Evolutionary conservation across 2,888 invertebrate genomes (phyloP).

Genomic region (Rhodophaea formosa): DNA sequence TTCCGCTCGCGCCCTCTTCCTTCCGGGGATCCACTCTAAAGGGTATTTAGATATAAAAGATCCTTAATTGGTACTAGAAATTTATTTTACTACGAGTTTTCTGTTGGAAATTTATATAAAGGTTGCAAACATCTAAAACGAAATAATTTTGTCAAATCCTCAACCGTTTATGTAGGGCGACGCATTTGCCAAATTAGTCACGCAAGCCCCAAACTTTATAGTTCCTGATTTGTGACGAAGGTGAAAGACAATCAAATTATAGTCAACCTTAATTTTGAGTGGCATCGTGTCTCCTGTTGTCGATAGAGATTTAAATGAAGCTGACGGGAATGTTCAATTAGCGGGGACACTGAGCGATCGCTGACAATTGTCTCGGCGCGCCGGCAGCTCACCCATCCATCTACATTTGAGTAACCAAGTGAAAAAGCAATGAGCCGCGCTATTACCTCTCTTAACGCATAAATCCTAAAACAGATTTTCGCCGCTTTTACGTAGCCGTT

Average conservation of each 20-base stretch:
- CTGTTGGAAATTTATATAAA: slow-evolving; percentile 37
- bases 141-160: background rate
- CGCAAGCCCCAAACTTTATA: slow-evolving; percentile 31
- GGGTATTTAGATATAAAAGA: slow-evolving; percentile 72
- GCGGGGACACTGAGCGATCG: slow-evolving; percentile 75
- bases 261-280: slow-evolving; percentile 58
- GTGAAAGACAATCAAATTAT: slow-evolving; percentile 49
- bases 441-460: slow-evolving; percentile 71
- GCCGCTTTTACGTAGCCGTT: slow-evolving; percentile 28
- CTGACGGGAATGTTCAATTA: slow-evolving; percentile 78
- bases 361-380: slow-evolving; percentile 71
- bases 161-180: slow-evolving; percentile 15
- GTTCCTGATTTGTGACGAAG: slow-evolving; percentile 42
- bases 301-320: slow-evolving; percentile 75
- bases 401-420: slow-evolving; percentile 78
- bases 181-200: slow-evolving; percentile 31
- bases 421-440: slow-evolving; percentile 77
- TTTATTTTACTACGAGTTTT: slow-evolving; percentile 61
- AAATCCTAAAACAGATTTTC: slow-evolving; percentile 55
- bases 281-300: slow-evolving; percentile 55
- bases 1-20: slow-evolving; percentile 71
- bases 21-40: slow-evolving; percentile 67
- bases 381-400: slow-evolving; percentile 68
- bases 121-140: background rate
- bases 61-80: slow-evolving; percentile 71